These are phyloP conservation scores for Resseliella maxima DNA, from an alignment of 2,888 invertebrate species.

Conservation along the genomic window DNA sequence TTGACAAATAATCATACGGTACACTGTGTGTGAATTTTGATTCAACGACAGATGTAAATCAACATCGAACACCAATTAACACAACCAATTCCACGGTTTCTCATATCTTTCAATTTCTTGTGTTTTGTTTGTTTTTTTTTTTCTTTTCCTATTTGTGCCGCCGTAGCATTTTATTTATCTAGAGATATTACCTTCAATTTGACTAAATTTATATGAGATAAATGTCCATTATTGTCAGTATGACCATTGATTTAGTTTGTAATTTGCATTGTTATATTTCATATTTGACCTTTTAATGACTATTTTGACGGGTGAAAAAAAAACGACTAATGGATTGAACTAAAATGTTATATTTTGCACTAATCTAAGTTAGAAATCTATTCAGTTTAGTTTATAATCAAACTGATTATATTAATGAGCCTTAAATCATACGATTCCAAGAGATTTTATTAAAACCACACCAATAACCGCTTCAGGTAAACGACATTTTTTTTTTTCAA, in stretches of 20 bases:
- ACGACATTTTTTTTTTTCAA: too few relatives aligned
- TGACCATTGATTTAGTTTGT: neutral
- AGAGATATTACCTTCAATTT: neutral
- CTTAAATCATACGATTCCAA: neutral
- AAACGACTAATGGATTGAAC: too few relatives aligned
- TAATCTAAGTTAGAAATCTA: neutral
- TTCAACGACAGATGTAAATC: constrained; percentile 1
- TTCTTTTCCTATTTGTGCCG: neutral
- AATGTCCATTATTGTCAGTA: neutral
- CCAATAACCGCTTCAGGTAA: too few relatives aligned
- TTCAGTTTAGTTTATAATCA: too few relatives aligned
- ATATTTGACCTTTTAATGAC: neutral
- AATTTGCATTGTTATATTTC: neutral
- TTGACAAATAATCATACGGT: constrained; percentile 21
- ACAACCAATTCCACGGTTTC: neutral
- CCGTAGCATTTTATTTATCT: neutral
- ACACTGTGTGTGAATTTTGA: neutral
- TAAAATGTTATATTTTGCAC: neutral
- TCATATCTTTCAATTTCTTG: neutral
- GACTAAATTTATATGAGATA: neutral
- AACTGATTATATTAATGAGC: neutral
- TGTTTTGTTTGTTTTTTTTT: neutral
- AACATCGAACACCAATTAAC: neutral
- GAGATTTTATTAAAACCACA: too few relatives aligned
- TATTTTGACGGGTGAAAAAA: too few relatives aligned